Base-by-base conservation (phyloP, 2,797 vertebrate species). In the Coranthus polyacanthus region DNA sequence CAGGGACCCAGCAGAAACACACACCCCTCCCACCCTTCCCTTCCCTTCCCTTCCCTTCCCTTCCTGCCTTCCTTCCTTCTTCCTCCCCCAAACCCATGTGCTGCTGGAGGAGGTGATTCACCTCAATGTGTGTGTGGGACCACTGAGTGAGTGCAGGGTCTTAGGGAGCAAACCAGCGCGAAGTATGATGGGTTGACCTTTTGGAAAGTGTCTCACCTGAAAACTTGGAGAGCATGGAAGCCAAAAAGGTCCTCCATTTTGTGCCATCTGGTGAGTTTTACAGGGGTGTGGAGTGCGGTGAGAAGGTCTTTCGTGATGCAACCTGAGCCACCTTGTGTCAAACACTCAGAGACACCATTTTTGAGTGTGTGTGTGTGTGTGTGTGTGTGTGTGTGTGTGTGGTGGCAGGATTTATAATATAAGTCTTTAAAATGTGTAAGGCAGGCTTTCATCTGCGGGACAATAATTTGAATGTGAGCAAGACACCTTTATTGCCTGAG, bases 231-330 rank as follows among this genome's bases (percentile, higher is more conserved):
- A 90, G 55, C 71, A 94, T 93, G 90, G 93, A 93, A 77, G 50
- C 41, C 62, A 86, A 79, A 84, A 85, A 85, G 66, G 79, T 90
- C 77, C 88, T 93, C 53, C 86, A 91, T 61, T 93, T 92, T 84
- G 81, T 91, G 75, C 83, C 90, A 77, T 83, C 78, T 75, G 93
- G 92, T 94, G 77, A 94, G 93, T 94, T 83, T 80, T 20, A 69
- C 71, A 69, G 58, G 69, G 72, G n/a, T n/a, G 49, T 61, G 34
- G 38, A 69, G 51, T 36, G 34, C 38, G 78, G 39, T 72, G 57
- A 75, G 44, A 57, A 62, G 67, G 61, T 76, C 47, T 68, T 56
- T 83, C 38, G 71, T 36, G 52, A 17, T 78, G 75, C 22, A 89
- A 85, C 81, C 46, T 67, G 81, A 79, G 68, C 47, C 70, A 73